These are phyloP conservation scores for Strongylocentrotus purpuratus DNA, from an alignment of 35 echinoderm and acorn worm species.

Conservation along the genomic window DNA sequence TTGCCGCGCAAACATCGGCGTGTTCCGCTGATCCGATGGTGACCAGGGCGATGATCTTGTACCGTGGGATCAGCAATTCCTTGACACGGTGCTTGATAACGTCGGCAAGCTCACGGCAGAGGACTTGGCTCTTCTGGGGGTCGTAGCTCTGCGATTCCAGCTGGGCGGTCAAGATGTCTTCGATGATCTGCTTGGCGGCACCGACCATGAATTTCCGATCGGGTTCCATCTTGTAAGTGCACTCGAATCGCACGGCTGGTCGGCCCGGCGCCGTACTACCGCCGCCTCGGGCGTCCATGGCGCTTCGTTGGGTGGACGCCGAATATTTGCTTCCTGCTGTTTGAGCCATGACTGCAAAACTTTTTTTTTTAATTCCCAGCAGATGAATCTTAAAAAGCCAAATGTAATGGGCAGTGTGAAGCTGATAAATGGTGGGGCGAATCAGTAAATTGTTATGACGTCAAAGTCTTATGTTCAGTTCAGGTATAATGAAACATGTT, in stretches of 20 bases:
- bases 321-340: slow-evolving; percentile 82
- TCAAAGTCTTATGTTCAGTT: neutral
- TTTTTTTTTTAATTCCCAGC: neutral
- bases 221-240: slow-evolving; percentile 91
- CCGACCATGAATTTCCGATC: slow-evolving; percentile 72
- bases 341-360: slow-evolving; percentile 71
- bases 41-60: slow-evolving; percentile 87
- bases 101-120: slow-evolving; percentile 84
- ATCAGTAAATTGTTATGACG: neutral
- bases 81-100: slow-evolving; percentile 84
- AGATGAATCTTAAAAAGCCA: neutral
- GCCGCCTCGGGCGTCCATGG: slow-evolving; percentile 46
- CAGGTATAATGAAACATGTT: neutral
- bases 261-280: neutral
- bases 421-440: neutral
- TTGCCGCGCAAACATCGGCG: slow-evolving; percentile 70
- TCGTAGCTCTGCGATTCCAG: slow-evolving; percentile 76
- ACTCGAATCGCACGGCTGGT: slow-evolving; percentile 73
- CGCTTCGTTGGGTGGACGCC: slow-evolving; percentile 91
- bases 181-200: slow-evolving; percentile 66
- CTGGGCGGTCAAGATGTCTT: slow-evolving; percentile 71
- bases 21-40: slow-evolving; percentile 78
- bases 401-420: neutral
- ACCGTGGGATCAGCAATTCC: slow-evolving; percentile 62
- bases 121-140: slow-evolving; percentile 67